Base-by-base conservation (phyloP, 2,888 invertebrate species). In the Leucophora obtusa region DNA sequence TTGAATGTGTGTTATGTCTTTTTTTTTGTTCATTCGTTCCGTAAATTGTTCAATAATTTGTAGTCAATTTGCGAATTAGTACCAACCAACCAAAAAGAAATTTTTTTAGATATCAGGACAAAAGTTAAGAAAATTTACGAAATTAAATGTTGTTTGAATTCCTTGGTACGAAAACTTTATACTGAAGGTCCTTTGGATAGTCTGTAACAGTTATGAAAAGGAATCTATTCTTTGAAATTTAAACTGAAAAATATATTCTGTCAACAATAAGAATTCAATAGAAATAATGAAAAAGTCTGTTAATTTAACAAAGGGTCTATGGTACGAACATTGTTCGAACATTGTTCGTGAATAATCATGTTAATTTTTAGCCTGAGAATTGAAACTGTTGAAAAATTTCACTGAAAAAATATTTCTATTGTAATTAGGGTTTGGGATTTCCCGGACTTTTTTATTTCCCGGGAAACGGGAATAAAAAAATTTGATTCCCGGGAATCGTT, bases 31-130 rank as follows among this genome's bases (percentile, higher is more conserved):
- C 10, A n/a, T 24, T 28, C 8, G 33, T 28, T 53, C 15, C 84
- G 79, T 86, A 85, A 88, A 88, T 88, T 86, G 87, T 87, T 86
- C 86, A 87, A 87, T 88, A 88, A 89, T 87, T 85, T 84, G 85
- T 85, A 85, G 86, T 87, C 88, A 86, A 86, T 87, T 87, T 87
- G 85, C 86, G 87, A 87, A 87, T 86, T 84, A 86, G 87, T 84
- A 66, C 7, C 65, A 72, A 68, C 63, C 75, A 54, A 60, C 28
- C 43, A 35, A 35, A 53, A 71, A 56, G 38, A 77, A 70, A 35
- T 76, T 76, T 81, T 71, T 71, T 10, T 69, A 51, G n/a, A 38
- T 17, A 35, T 17, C 21, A 63, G 43, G 56, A 63, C 18, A 53
- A 58, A 38, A 73, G 74, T 28, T 11, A 70, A 54, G 50, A 47